A percentile compares a stretch with the other conserved stretches of the same genome.
Evolutionary conservation across 2,888 invertebrate genomes (phyloP).

Genomic region (Eledona agricola): DNA sequence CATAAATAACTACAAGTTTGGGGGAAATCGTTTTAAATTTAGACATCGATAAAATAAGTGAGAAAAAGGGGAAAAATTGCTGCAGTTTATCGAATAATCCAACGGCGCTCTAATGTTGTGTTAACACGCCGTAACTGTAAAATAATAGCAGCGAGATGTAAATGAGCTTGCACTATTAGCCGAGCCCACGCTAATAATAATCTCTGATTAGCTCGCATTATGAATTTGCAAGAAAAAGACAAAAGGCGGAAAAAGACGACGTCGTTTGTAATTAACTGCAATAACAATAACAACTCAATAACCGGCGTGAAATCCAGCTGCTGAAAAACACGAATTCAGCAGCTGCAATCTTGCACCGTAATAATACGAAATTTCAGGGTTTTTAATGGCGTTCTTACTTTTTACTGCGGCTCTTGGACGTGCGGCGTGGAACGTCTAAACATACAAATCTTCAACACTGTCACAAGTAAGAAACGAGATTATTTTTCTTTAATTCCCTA

Average conservation of each 20-base stretch:
- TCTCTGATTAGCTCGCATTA: slow-evolving; percentile 1
- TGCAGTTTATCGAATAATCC: too few species aligned
- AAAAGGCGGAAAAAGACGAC: background rate
- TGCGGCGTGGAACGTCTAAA: too few species aligned
- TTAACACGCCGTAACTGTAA: slow-evolving; percentile 4
- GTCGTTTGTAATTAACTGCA: background rate
- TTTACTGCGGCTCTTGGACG: too few species aligned
- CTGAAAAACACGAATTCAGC: too few species aligned
- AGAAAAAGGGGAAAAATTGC: too few species aligned
- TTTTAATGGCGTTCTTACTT: slow-evolving; percentile 7
- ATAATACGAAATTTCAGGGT: background rate
- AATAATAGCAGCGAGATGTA: slow-evolving; percentile 2
- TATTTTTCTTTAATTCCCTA: too few species aligned
- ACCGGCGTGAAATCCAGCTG: background rate
- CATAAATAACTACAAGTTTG: slow-evolving; percentile 13
- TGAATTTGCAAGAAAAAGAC: background rate
- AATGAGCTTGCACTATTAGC: slow-evolving; percentile 3
- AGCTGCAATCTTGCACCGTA: background rate
- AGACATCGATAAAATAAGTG: too few species aligned
- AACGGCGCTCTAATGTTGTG: slow-evolving; percentile 1
- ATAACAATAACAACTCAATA: slow-evolving; percentile 4
- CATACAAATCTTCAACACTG: too few species aligned
- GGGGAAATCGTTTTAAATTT: background rate
- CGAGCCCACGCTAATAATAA: slow-evolving; percentile 1
- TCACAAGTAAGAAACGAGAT: too few species aligned